Base-by-base conservation (phyloP, 2,888 invertebrate species). In the Sphaerophoria rueppellii region DNA sequence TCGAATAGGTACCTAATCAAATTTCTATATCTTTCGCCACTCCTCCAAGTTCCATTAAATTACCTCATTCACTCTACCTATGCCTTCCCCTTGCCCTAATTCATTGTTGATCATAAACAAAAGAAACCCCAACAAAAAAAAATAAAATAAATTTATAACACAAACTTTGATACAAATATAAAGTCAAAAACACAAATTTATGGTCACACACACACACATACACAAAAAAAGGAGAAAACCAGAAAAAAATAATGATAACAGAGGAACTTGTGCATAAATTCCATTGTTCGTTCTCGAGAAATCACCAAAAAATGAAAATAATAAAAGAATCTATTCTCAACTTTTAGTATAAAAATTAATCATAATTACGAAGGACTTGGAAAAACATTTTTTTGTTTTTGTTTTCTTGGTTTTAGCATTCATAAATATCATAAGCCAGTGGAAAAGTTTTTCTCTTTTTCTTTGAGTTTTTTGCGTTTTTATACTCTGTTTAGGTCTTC, bases 291-390 rank as follows among this genome's bases (percentile, higher is more conserved):
- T 12, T 35, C 11, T 12, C 16, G 16, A 63, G 35, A 48, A 63
- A 11, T 16, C 11, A n/a, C 46, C 32, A 48, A 63, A 5, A 48
- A 34, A 48, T 34, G n/a, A 32, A 32, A 58, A 40, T 40, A 58
- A 58, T 69, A 63, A 70, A 70, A 80, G 57, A 74, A 52, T 50
- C 55, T 37, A 54, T 48, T 52, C 14, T 14, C 35, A 67, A 76
- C 67, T 76, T 82, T 82, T 48, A 55, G 76, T 67, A 65, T 61
- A 61, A 69, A 63, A 77, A 82, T 82, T 73, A 82, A 82, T 82
- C 77, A 82, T 77, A 77, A 82, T 82, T 73, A 82, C 72, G 16
- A 50, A 37, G 48, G 60, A 65, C 34, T 60, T 60, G 32, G 58
- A 61, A 46, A 6, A 11, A 40, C 9, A 40, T 40, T 6, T 40